Percentiles rank a stretch among this genome's conserved stretches.
phyloP scores from a whole-genome alignment of 2,888 invertebrate genomes.

The Nemoura dubitans region DNA sequence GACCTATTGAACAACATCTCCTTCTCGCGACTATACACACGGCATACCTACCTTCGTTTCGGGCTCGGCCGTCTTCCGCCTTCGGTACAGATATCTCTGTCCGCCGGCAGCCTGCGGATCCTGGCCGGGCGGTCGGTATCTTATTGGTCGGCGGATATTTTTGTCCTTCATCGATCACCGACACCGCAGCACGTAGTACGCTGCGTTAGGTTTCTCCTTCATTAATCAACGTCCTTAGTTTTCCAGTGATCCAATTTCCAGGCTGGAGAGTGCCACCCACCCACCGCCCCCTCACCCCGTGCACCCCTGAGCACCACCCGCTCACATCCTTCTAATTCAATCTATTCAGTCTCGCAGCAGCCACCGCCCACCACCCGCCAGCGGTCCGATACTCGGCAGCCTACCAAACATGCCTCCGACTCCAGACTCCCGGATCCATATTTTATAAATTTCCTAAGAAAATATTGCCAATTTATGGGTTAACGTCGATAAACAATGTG shows the following conservation, averaged over 20 bases:
- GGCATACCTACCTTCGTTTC: not conserved
- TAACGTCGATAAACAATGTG: not conserved
- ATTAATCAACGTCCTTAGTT: slow-evolving; percentile 50
- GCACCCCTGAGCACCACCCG: not conserved
- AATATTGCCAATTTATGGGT: not conserved
- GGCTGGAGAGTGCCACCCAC: slow-evolving; percentile 5
- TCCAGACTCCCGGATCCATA: not conserved
- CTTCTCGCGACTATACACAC: not conserved
- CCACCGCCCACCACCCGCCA: too few species aligned
- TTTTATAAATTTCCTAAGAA: not conserved
- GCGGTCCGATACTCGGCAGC: not conserved
- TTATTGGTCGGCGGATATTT: slow-evolving; percentile 37
- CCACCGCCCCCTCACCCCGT: too few species aligned
- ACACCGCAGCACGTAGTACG: slow-evolving; percentile 15
- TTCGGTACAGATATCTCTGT: slow-evolving; percentile 4
- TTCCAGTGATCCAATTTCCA: slow-evolving; percentile 48
- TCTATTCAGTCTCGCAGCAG: slow-evolving; percentile 16
- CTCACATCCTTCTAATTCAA: slow-evolving; percentile 37
- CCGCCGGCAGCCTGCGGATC: not conserved
- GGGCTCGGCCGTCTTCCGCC: not conserved
- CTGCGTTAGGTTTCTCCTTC: slow-evolving; percentile 30
- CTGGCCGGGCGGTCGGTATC: not conserved
- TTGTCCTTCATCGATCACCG: slow-evolving; percentile 38
- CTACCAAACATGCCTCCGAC: not conserved
- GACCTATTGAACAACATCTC: slow-evolving; percentile 40